A percentile compares a stretch with the other conserved stretches of the same genome.
phyloP scores from a whole-genome alignment of 1,140 invertebrate genomes.

The Andricus grossulariae region DNA sequence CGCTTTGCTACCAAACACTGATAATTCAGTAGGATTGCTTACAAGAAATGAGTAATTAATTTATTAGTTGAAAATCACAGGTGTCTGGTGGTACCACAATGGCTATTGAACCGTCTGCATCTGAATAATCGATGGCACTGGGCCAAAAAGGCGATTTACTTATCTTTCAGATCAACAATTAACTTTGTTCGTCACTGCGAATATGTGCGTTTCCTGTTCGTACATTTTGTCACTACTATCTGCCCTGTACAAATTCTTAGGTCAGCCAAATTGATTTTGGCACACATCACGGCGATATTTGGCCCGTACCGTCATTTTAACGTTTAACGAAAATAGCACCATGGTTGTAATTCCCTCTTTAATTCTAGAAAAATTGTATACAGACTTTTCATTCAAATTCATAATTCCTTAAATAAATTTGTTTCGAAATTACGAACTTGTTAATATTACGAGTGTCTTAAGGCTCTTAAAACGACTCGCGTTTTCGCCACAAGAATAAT shows the following conservation, averaged over 20 bases:
- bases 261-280: conserved; percentile 70
- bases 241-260: conserved; percentile 48
- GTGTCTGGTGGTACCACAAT: background rate
- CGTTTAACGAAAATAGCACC: conserved; percentile 48
- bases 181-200: conserved; percentile 34
- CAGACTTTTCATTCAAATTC: conserved; percentile 2
- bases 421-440: no score
- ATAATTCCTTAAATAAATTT: no score
- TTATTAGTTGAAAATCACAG: no score
- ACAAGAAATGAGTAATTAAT: background rate
- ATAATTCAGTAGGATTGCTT: no score
- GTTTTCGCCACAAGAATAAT: no score
- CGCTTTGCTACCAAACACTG: no score
- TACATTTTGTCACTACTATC: conserved; percentile 16
- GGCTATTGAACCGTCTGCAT: background rate
- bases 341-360: conserved; percentile 33
- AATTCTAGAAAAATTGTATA: conserved; percentile 32
- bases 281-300: conserved; percentile 56
- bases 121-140: background rate
- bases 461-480: no score
- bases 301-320: conserved; percentile 55
- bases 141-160: background rate
- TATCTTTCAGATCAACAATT: conserved; percentile 40
- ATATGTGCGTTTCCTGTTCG: conserved; percentile 25
- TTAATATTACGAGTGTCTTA: no score